Evolutionary conservation across 2,113 vertebrate species (phyloP).

Genomic region (Motacilla alba): DNA sequence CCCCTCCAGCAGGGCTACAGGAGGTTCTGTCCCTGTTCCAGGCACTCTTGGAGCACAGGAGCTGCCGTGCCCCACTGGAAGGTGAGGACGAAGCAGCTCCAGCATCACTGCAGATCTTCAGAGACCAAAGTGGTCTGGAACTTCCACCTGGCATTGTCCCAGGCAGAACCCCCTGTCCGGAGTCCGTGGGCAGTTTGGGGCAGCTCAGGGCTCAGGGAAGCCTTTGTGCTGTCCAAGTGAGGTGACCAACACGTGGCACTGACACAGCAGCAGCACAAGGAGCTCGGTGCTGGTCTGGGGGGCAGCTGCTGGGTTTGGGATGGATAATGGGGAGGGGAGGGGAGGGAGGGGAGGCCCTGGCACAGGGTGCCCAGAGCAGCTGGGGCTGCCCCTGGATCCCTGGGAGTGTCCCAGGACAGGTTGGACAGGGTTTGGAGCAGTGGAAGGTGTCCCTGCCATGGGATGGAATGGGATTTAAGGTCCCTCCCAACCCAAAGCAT

Average conservation of each 20-base stretch:
- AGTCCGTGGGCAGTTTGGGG: neutral
- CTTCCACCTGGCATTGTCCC: rapidly evolving
- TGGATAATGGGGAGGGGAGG: neutral
- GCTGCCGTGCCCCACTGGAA: rapidly evolving
- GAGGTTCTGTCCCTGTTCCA: neutral
- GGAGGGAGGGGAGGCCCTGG: neutral
- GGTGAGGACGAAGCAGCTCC: neutral
- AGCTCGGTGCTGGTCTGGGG: neutral
- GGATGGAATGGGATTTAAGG: rapidly evolving
- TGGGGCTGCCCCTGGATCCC: neutral
- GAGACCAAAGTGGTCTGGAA: neutral
- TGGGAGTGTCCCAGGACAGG: neutral
- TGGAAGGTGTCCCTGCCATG: neutral
- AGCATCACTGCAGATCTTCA: neutral
- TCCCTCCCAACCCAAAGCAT: neutral
- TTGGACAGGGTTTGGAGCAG: neutral
- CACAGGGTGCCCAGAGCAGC: neutral
- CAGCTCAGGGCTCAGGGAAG: neutral
- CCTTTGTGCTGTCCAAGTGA: neutral
- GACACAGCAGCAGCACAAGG: neutral
- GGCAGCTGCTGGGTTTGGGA: neutral
- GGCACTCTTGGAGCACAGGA: neutral
- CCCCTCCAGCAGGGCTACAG: neutral
- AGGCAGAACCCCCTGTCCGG: neutral
- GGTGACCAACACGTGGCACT: neutral